Percentiles rank a stretch among this genome's conserved stretches.
Conservation (phyloP, 2,797 vertebrate genomes). For the Cuculus canorus region DNA sequence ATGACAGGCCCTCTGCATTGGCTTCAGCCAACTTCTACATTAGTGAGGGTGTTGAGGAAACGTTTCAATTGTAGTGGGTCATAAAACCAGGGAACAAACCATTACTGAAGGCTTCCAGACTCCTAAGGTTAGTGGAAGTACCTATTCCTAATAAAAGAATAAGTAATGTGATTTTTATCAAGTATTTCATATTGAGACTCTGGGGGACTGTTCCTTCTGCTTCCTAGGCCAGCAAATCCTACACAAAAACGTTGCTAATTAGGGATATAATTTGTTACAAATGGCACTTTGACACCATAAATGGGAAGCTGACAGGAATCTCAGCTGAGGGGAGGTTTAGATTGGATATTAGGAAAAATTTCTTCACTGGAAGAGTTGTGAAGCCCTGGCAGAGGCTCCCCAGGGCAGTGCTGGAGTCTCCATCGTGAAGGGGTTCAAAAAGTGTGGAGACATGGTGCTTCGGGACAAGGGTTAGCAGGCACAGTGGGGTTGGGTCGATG, state of each 20-base stretch:
- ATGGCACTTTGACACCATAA: neutral
- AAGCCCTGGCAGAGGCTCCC: too few species aligned
- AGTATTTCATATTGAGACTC: neutral
- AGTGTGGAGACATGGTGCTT: too few species aligned
- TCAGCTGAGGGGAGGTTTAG: neutral
- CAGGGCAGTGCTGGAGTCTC: too few species aligned
- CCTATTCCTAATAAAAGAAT: neutral
- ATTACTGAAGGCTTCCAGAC: neutral
- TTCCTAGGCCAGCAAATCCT: neutral
- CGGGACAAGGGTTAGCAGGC: too few species aligned
- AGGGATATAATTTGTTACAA: neutral
- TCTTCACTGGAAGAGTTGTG: too few species aligned
- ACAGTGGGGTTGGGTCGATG: too few species aligned
- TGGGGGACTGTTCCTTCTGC: neutral
- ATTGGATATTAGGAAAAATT: too few species aligned
- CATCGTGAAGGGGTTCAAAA: too few species aligned
- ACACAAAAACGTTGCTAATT: neutral
- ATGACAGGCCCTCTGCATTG: neutral
- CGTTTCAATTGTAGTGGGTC: neutral
- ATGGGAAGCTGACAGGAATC: neutral
- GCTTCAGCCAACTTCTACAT: neutral
- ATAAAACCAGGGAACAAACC: neutral
- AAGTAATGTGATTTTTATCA: neutral
- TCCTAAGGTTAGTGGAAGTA: neutral
- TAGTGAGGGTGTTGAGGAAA: neutral